A percentile compares a stretch with the other conserved stretches of the same genome.
These are phyloP conservation scores for Exephanes ischioxanthus DNA, from an alignment of 2,888 invertebrate species.

Conservation along the genomic window DNA sequence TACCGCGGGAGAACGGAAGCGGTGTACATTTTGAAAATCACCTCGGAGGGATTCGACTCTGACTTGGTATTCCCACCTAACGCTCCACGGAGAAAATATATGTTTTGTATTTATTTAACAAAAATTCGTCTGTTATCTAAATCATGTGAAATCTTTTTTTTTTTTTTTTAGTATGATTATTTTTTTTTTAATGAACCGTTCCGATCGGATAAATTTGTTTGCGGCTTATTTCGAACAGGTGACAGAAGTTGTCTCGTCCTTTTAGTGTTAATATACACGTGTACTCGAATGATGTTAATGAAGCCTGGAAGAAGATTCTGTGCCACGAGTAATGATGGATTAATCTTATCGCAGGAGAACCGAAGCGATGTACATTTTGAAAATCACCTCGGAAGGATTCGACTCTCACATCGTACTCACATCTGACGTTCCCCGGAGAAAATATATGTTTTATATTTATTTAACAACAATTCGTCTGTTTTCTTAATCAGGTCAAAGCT, in stretches of 20 bases:
- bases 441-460: not conserved
- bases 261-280: not conserved
- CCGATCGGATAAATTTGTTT: slow-evolving; percentile 4
- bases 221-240: slow-evolving; percentile 5
- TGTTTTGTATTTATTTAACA: not conserved
- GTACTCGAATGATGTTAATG: not conserved
- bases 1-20: not conserved
- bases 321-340: not conserved
- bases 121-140: not conserved
- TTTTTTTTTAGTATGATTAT: too few relatives aligned
- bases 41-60: not conserved
- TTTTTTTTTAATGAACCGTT: not conserved
- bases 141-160: not conserved
- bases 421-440: not conserved
- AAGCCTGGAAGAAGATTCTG: not conserved
- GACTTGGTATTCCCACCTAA: too few relatives aligned
- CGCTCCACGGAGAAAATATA: not conserved
- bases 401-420: not conserved
- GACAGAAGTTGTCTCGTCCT: not conserved
- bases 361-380: not conserved
- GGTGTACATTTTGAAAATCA: not conserved
- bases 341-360: not conserved
- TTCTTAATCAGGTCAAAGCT: not conserved
- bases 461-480: not conserved
- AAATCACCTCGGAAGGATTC: not conserved